Conservation (phyloP, 1,140 invertebrate species). For the Drosophila murphyi region DNA sequence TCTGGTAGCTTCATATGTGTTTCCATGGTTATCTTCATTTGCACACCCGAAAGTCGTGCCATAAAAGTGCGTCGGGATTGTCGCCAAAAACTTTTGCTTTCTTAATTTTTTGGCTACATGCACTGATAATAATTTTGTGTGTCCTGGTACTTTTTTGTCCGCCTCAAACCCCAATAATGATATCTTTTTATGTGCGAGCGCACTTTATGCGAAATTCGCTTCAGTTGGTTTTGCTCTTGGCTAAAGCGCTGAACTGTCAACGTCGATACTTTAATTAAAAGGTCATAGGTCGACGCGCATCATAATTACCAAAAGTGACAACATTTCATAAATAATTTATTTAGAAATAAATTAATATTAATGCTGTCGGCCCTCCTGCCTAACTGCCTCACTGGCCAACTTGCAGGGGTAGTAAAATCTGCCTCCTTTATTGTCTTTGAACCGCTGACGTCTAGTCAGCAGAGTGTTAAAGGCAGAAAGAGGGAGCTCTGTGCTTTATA, state of each 20-base stretch:
- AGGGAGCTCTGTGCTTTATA: slow-evolving; percentile 14
- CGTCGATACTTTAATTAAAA: slow-evolving; percentile 63
- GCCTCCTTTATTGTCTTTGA: slow-evolving; percentile 1
- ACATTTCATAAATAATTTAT: slow-evolving; percentile 57
- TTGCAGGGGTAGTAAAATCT: not conserved
- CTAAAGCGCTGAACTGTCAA: slow-evolving; percentile 20
- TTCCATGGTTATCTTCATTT: slow-evolving; percentile 62
- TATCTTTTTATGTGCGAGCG: slow-evolving; percentile 28
- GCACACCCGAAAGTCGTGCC: slow-evolving; percentile 53
- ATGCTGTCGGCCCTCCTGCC: slow-evolving; percentile 38
- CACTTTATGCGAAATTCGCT: slow-evolving; percentile 20
- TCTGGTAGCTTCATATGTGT: not conserved
- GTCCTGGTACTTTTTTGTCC: slow-evolving; percentile 35
- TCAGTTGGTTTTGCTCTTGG: slow-evolving; percentile 6
- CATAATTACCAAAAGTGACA: slow-evolving; percentile 60
- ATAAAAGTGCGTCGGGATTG: slow-evolving; percentile 78
- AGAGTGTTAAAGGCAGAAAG: not conserved
- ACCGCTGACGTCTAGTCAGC: slow-evolving; percentile 32
- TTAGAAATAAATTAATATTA: slow-evolving; percentile 74
- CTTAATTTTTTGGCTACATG: slow-evolving; percentile 46
- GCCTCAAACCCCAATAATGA: slow-evolving; percentile 22
- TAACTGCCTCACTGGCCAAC: not conserved
- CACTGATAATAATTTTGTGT: slow-evolving; percentile 63
- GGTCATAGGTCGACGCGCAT: slow-evolving; percentile 52
- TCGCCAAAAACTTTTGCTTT: slow-evolving; percentile 75